Percentiles rank a stretch among this genome's conserved stretches.
Evolutionary conservation across 2,113 vertebrate species (phyloP).

Genomic region (Podarcis muralis): DNA sequence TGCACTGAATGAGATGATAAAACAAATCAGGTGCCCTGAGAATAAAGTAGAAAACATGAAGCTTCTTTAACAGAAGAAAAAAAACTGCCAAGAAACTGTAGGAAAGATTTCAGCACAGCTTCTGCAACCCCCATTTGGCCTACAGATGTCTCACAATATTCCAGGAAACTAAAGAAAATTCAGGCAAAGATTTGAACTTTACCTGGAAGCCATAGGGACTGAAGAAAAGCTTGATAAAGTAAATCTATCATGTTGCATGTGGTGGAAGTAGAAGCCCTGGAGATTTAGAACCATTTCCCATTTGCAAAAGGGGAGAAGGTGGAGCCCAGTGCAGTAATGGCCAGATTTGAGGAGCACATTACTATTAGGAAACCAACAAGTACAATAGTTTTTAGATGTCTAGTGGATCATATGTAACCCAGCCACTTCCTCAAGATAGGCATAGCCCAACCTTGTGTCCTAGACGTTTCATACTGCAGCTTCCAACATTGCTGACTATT

Average conservation of each 20-base stretch:
- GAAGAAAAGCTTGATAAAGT: not conserved
- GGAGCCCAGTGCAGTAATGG: not conserved
- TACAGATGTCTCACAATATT: not conserved
- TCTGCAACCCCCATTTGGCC: not conserved
- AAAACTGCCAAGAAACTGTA: no score
- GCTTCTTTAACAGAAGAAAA: no score
- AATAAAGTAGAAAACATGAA: no score
- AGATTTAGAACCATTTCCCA: not conserved
- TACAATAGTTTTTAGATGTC: not conserved
- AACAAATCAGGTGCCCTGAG: no score
- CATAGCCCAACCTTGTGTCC: not conserved
- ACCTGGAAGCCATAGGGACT: not conserved
- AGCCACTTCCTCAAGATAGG: not conserved
- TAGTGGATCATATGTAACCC: not conserved
- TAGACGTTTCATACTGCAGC: no score
- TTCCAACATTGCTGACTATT: no score
- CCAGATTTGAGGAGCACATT: not conserved
- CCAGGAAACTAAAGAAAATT: not conserved
- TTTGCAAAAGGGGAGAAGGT: not conserved
- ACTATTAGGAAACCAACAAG: not conserved
- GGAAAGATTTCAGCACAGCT: no score
- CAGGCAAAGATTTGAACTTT: not conserved
- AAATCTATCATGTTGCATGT: not conserved
- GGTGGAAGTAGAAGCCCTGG: not conserved
- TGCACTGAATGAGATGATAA: no score